These are phyloP conservation scores for Pleuronectes platessa DNA, from an alignment of 2,113 vertebrate genomes.

Conservation along the genomic window DNA sequence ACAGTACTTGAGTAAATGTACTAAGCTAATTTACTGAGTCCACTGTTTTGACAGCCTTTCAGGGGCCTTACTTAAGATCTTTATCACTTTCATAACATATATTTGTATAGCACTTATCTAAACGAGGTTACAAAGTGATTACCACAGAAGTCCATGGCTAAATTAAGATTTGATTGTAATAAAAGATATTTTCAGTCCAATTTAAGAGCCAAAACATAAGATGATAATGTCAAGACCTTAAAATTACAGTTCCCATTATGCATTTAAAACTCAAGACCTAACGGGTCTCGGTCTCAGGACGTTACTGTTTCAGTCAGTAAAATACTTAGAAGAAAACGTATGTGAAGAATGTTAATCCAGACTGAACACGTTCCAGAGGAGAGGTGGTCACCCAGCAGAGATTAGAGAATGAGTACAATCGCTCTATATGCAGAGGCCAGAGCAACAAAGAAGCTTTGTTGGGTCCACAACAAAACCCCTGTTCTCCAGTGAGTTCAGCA, in stretches of 20 bases:
- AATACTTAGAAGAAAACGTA: constrained; percentile 51
- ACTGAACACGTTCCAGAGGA: constrained; percentile 72
- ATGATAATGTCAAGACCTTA: too few relatives aligned
- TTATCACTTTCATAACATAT: too few relatives aligned
- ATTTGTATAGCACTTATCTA: too few relatives aligned
- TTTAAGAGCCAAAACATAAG: too few relatives aligned
- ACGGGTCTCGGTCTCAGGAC: not conserved
- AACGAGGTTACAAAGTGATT: too few relatives aligned
- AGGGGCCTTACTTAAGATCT: constrained; percentile 22
- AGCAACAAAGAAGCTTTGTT: constrained; percentile 90
- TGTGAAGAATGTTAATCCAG: constrained; percentile 88
- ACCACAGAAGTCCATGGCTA: too few relatives aligned
- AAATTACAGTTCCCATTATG: not conserved
- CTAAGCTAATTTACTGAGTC: not conserved
- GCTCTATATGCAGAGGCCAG: constrained; percentile 79
- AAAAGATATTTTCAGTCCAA: too few relatives aligned
- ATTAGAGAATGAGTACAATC: constrained; percentile 88
- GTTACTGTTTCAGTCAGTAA: not conserved
- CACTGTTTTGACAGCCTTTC: not conserved
- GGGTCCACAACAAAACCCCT: constrained; percentile 84
- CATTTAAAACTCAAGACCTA: constrained; percentile 18
- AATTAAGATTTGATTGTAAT: too few relatives aligned
- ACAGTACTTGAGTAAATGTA: not conserved
- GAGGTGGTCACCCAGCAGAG: constrained; percentile 86
- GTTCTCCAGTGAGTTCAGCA: constrained; percentile 80